Base-by-base conservation (phyloP, 1,140 invertebrate species). In the Neodiprion lecontei region DNA sequence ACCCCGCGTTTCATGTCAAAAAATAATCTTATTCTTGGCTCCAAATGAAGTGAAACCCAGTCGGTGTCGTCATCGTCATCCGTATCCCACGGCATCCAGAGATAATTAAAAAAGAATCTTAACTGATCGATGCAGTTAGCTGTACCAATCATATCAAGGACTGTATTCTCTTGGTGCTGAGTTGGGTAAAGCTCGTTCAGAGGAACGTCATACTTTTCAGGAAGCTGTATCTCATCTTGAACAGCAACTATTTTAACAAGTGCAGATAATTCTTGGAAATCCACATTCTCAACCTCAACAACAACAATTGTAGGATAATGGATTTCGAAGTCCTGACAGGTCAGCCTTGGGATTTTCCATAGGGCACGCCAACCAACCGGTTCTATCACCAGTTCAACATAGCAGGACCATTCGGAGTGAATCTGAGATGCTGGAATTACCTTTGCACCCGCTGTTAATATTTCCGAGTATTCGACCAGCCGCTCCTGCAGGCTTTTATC, bases 11-110 rank as follows among this genome's bases (percentile, higher is more conserved):
- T 91, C 79, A 92, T 88, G 78, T 92, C 91, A 74, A 90, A 92
- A 69, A 89, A 91, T 17, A 92, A 82, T 74, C 89, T 86, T 14
- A 92, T 86, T 67, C 92, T 89, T 5, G 86, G 82, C 76, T 91
- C 88, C 72, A 92, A 83, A 84, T 92, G 90, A 53, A 84, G 82
- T 17, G 81, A 79, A 28, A 89, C 86, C 91, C 91, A 92, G 81
- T 91, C 89, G 1, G 79, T 74, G 72, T 87, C 86, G 10, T 91
- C 89, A 77, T 92, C 91, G 40, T 90, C 89, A 70, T 92, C 91
- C 67, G 87, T 80, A 76, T 93, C 92, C 91, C 91, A 93, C 4
- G 92, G 91, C 90, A 92, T 91, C 86, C 91, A 91, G 7, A 93
- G 79, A 77, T 91, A 84, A 69, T 88, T 88, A 76, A 90, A 92